These are phyloP conservation scores for Hoplodrina blanda DNA, from an alignment of 2,888 invertebrate genomes.

Conservation along the genomic window DNA sequence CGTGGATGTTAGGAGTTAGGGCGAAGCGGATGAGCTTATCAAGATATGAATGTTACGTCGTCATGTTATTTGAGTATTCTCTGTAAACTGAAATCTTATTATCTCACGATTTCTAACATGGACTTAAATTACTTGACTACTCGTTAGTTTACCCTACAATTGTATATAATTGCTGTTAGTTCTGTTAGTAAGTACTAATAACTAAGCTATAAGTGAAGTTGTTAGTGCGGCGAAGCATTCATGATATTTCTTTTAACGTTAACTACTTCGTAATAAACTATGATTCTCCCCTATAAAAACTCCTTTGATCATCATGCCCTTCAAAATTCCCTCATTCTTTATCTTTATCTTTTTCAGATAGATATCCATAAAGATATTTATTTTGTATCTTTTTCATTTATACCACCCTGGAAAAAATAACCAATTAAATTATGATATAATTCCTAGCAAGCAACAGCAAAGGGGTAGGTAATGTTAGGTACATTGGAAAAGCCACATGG, in stretches of 20 bases:
- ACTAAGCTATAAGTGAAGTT: conserved; percentile 57
- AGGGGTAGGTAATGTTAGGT: conserved; percentile 24
- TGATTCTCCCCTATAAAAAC: conserved; percentile 28
- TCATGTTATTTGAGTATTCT: conserved; percentile 78
- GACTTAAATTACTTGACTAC: conserved; percentile 51
- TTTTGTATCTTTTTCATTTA: conserved; percentile 76
- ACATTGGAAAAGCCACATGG: conserved; percentile 32
- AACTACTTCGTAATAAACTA: conserved; percentile 40
- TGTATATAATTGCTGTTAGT: conserved; percentile 43
- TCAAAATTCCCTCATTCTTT: conserved; percentile 36
- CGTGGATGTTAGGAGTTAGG: conserved; percentile 87
- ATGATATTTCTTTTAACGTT: conserved; percentile 63
- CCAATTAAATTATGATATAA: conserved; percentile 61
- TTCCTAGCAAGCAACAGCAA: conserved; percentile 50
- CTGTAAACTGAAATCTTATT: conserved; percentile 68
- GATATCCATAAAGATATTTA: conserved; percentile 51
- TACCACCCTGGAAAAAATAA: conserved; percentile 85
- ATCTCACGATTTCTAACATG: conserved; percentile 45
- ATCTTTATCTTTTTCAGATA: conserved; percentile 57
- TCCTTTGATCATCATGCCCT: conserved; percentile 45
- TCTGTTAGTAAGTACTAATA: conserved; percentile 59
- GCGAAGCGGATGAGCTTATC: conserved; percentile 88
- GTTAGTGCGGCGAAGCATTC: conserved; percentile 82
- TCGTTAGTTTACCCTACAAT: conserved; percentile 50
- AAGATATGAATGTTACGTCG: conserved; percentile 77